Base-by-base conservation (phyloP, 1,140 invertebrate genomes). In the Caerostris extrusa region DNA sequence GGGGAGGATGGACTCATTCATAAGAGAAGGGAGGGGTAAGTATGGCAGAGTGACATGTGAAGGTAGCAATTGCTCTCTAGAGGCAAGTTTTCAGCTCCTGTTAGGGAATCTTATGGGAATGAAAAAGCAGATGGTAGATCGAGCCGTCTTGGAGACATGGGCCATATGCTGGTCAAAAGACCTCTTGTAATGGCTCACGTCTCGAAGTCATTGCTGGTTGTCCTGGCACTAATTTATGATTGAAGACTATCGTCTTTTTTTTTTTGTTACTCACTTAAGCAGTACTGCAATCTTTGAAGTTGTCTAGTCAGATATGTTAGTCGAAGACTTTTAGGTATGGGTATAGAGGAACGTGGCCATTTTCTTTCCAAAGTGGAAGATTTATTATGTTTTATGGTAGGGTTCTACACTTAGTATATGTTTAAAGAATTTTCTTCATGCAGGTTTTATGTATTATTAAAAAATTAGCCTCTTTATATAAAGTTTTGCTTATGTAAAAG, bases 21-120 rank as follows among this genome's bases (percentile, higher is more conserved):
- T 61, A 60, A 53, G 34, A n/a, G 58, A 64, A 64, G 58, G 19
- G 58, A 10, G 85, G 34, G 58, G 12, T 50, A 58, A 61, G 50
- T 50, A 19, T 5, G 12, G 6, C 7, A 14, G 34, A 6, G 85
- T 87, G 85, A 64, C 85, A 87, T 58, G 85, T 87, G 57, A 60
- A 61, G 85, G 85, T 87, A 87, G 56, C 85, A 87, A 87, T 87
- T 87, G 85, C 85, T 64, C 85, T 87, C 85, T 61, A 17, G 85
- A 53, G 85, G 58, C n/a, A 19, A 87, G 85, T 87, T 87, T 87
- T 60, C 85, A 64, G 85, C 58, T 87, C 34, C 71, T 87, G 85
- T 64, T 87, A 64, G 61, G 17, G 34, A 58, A 61, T 87, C 58
- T 53, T 77, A 19, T 53, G 12, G 34, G 34, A 19, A 87, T 87